Percentiles rank a stretch among this genome's conserved stretches.
Conservation (phyloP, 2,797 vertebrate genomes). For the Megaceryle alcyon region DNA sequence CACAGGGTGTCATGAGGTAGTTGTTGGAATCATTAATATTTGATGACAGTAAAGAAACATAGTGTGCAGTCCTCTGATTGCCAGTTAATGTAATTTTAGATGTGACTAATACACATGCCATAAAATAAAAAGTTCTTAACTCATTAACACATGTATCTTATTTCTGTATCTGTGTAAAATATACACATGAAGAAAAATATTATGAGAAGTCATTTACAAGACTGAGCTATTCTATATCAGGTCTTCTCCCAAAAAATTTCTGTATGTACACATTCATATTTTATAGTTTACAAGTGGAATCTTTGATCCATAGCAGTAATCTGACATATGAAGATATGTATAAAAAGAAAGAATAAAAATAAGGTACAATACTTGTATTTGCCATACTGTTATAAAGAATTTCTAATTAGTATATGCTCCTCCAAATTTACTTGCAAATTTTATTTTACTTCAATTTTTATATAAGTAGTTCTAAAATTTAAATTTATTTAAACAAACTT, state of each 20-base stretch:
- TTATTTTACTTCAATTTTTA: background rate
- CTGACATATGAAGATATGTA: background rate
- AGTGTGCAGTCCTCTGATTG: conserved; percentile 46
- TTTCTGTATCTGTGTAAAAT: conserved; percentile 64
- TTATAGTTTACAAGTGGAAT: conserved; percentile 33
- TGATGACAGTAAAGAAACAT: conserved; percentile 20
- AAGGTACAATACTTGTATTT: background rate
- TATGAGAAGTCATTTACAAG: conserved; percentile 33
- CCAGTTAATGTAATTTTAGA: conserved; percentile 58
- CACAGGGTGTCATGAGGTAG: conserved; percentile 81
- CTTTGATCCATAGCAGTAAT: background rate
- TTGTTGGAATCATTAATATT: conserved; percentile 60
- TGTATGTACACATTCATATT: background rate
- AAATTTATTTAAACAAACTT: background rate
- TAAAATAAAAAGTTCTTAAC: conserved; percentile 66
- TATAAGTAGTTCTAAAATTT: background rate
- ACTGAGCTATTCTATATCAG: conserved; percentile 36
- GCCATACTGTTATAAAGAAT: background rate
- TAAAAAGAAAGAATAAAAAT: background rate
- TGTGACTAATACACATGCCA: conserved; percentile 48
- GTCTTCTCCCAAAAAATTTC: conserved; percentile 32
- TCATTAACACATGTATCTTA: conserved; percentile 66
- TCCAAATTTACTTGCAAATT: background rate
- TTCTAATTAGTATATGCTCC: background rate
- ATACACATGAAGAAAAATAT: conserved; percentile 17